Conservation (phyloP, 2,888 invertebrate genomes). For the Temnothorax ravouxi region DNA sequence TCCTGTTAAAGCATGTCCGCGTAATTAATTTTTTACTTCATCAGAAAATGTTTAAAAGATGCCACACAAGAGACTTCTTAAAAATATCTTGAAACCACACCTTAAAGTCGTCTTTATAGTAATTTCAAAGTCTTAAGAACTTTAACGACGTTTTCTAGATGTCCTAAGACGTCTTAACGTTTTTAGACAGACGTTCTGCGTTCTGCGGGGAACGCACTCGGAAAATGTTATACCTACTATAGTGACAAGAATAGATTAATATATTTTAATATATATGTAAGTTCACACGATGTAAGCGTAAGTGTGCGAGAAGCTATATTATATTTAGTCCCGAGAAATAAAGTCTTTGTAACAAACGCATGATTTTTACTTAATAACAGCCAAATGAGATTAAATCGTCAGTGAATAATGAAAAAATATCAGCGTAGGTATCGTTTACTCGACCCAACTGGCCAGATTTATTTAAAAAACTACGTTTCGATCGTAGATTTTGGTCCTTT, state of each 20-base stretch:
- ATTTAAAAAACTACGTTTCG: too few species aligned
- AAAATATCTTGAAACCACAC: too few species aligned
- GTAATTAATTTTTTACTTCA: neutral
- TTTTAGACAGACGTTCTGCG: neutral
- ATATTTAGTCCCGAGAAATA: slow-evolving; percentile 25
- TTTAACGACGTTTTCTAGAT: neutral
- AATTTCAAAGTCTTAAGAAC: neutral
- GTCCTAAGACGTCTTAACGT: neutral
- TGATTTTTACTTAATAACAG: neutral
- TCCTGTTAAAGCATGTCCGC: neutral
- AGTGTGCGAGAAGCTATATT: slow-evolving; percentile 10
- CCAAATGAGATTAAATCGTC: too few species aligned
- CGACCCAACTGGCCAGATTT: too few species aligned
- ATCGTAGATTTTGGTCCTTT: too few species aligned
- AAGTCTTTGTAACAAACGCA: slow-evolving; percentile 38
- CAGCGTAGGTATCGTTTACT: too few species aligned
- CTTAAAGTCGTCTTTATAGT: neutral
- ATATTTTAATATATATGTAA: slow-evolving; percentile 31
- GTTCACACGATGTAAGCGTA: neutral
- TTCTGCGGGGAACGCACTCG: neutral
- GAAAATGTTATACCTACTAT: slow-evolving; percentile 7
- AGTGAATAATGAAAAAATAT: too few species aligned
- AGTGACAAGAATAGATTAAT: slow-evolving; percentile 28
- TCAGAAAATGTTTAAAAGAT: neutral
- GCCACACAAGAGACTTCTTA: too few species aligned